Evolutionary conservation across 1,140 invertebrate genomes (phyloP), one percentile per base, ranked within the genome.

Genomic region (Brachystomella parvula): DNA sequence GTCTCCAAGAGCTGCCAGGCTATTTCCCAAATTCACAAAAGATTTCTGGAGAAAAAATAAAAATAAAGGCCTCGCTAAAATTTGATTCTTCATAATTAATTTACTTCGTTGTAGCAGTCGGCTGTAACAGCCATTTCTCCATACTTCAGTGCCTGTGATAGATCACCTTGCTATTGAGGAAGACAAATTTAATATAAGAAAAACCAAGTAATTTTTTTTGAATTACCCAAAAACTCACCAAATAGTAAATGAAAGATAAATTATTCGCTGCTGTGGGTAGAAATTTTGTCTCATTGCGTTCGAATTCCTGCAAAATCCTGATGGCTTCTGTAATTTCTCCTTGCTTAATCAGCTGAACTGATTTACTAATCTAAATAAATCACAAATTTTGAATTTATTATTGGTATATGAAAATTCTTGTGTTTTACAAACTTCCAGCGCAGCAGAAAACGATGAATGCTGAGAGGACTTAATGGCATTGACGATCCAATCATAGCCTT

Each of bases 1-100:
- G 64, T 94, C 87, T 53, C 83, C 82, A 74, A 84, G 86, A 44
- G 83, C 81, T 75, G 87, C 86, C 53, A 85, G 84, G 70, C 90
- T 89, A 75, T 92, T 92, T 6, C 90, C 90, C 74, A 91, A 84
- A 81, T 96, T 96, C 0, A 96, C 89, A 71, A 91, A 83, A 24
- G 89, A 90, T 74, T 86, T 82, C 1, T 88, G 82, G 87, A 82
- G 1, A 88, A 82, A 79, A 91, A 53, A 53, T 53, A 3, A 26
- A 12, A 53, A 53, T 24, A 26, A 53, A 53, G 21, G 24, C 24
- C 24, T 17, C 21, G 12, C 49, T 6, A 9, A 53, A 26, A 15
- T n/a, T 53, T 53, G 15, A 53, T 24, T 15, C 21, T n/a, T n/a
- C n/a, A n/a, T n/a, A n/a, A n/a, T n/a, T 6, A 15, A 26, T 26